Evolutionary conservation across 64 coral and sea anemone species (phyloP).

Genomic region (Porites lutea): DNA sequence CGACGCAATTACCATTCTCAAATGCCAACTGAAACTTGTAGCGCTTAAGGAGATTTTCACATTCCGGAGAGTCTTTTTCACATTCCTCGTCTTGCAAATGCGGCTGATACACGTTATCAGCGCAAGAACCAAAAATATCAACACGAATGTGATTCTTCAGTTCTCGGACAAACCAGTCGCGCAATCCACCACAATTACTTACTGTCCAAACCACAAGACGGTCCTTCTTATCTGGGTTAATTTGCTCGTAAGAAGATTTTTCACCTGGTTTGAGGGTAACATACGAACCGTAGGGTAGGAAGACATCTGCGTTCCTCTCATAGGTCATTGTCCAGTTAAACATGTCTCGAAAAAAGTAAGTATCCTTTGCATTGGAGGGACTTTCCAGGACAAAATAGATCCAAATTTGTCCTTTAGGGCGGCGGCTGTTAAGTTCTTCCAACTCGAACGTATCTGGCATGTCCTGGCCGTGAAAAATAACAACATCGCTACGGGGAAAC

Average conservation of each 20-base stretch:
- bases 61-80: conserved; percentile 32
- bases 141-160: conserved; percentile 24
- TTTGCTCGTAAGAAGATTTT: background rate
- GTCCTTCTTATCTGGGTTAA: conserved; percentile 31
- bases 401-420: conserved; percentile 54
- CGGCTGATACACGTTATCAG: background rate
- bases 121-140: conserved; percentile 64
- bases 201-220: conserved; percentile 44
- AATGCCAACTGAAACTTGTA: conserved; percentile 82
- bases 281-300: conserved; percentile 72
- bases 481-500: conserved; percentile 32
- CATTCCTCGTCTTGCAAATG: background rate
- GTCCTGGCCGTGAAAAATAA: conserved; percentile 54
- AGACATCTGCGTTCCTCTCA: conserved; percentile 65
- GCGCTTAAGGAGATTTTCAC: conserved; percentile 32
- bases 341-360: conserved; percentile 28
- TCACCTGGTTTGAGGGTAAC: conserved; percentile 7
- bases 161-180: conserved; percentile 35
- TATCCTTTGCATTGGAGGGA: conserved; percentile 14
- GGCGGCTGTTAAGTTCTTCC: background rate
- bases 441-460: conserved; percentile 36
- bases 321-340: conserved; percentile 89
- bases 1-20: conserved; percentile 75
- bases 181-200: conserved; percentile 18
- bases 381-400: conserved; percentile 51